Conservation (phyloP, 2,888 invertebrate genomes). For the Unio pictorum region DNA sequence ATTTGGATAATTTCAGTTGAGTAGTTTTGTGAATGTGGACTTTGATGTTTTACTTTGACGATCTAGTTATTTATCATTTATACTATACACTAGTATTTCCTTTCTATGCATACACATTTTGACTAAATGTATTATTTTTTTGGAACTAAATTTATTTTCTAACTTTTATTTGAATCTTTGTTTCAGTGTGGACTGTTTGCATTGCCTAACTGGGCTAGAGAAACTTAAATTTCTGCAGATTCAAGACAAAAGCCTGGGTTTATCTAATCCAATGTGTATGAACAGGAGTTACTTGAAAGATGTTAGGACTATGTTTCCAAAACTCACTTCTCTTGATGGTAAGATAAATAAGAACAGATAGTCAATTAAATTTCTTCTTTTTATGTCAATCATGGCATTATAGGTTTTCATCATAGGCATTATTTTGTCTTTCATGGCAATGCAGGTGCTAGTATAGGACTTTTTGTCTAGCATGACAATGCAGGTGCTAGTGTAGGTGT, state of each 20-base stretch:
- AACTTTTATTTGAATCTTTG: conserved; percentile 1
- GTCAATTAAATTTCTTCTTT: not conserved
- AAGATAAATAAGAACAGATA: conserved; percentile 11
- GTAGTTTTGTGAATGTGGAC: too few relatives aligned
- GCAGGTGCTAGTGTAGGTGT: too few relatives aligned
- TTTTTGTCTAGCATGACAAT: too few relatives aligned
- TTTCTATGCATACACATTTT: too few relatives aligned
- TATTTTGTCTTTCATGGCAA: too few relatives aligned
- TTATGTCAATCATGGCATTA: not conserved
- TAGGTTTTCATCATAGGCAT: not conserved
- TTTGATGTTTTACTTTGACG: too few relatives aligned
- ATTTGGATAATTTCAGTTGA: too few relatives aligned
- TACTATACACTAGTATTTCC: not conserved
- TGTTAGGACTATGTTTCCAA: conserved; percentile 52
- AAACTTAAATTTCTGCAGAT: conserved; percentile 57
- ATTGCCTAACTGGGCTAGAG: conserved; percentile 53
- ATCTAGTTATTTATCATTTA: too few relatives aligned
- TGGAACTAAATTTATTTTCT: not conserved
- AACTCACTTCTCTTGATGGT: conserved; percentile 58
- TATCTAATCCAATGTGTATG: conserved; percentile 63
- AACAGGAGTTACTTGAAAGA: conserved; percentile 48
- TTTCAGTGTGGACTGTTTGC: conserved; percentile 53
- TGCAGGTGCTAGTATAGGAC: too few relatives aligned
- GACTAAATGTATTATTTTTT: too few relatives aligned
- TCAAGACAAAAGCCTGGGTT: conserved; percentile 44